Evolutionary conservation across 1,140 invertebrate species (phyloP).

Genomic region (Frieseomelitta varia): DNA sequence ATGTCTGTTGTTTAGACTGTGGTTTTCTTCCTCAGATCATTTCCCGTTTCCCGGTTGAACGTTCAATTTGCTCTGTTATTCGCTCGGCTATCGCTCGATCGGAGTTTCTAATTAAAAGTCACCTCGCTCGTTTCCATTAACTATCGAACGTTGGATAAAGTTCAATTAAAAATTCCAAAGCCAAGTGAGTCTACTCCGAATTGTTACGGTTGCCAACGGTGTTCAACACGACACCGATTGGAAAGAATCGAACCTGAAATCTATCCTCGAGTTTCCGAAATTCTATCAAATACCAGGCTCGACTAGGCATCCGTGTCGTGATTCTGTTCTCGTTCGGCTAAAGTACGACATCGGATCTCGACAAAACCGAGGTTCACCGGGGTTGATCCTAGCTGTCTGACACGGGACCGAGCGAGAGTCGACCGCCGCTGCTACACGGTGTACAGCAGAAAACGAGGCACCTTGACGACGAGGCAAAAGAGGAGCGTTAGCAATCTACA

Average conservation of each 20-base stretch:
- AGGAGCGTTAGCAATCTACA: constrained; percentile 7
- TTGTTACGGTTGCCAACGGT: too few species aligned
- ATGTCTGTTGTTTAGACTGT: not conserved
- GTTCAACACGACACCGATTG: too few species aligned
- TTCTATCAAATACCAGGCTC: not conserved
- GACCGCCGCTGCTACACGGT: not conserved
- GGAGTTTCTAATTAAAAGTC: not conserved
- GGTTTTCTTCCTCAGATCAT: not conserved
- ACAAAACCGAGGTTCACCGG: constrained; percentile 1
- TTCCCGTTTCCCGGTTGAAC: not conserved
- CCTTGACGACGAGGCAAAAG: constrained; percentile 14
- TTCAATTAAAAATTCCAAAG: too few species aligned
- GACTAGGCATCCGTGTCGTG: not conserved
- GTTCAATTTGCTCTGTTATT: not conserved
- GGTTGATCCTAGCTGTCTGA: constrained; percentile 8
- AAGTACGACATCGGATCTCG: constrained; percentile 12
- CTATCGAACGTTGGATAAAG: too few species aligned
- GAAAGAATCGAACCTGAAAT: not conserved
- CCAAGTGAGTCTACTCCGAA: too few species aligned
- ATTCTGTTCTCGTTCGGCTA: not conserved
- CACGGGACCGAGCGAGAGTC: constrained; percentile 9
- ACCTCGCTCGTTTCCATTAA: not conserved
- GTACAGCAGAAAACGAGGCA: constrained; percentile 8
- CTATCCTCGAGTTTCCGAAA: not conserved
- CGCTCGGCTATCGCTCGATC: not conserved